Evolutionary conservation across 2,797 vertebrate genomes (phyloP), one percentile per base, ranked within the genome.

Genomic region (Apogon talboti): DNA sequence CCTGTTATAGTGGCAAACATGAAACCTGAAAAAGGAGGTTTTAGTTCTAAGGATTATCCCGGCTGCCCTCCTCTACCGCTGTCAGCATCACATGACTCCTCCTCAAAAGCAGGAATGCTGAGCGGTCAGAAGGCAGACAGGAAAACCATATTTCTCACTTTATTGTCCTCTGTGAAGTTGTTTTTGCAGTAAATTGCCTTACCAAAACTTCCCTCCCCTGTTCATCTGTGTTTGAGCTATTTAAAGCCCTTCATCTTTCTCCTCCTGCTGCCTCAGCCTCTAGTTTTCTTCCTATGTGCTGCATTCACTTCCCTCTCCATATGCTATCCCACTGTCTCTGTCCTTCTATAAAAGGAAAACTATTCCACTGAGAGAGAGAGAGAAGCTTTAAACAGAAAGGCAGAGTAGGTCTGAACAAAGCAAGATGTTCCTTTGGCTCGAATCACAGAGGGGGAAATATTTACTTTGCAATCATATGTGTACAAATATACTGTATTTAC

Each of bases 341-440:
- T 83, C 82, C 78, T 71, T 74, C 91, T 91, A 91, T 92, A 91
- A 89, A 92, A 92, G 90, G 89, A 87, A 89, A 92, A 77, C 63
- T 91, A 91, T 91, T 81, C 81, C 65, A 83, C 48, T 58, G 1
- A 76, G 72, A 82, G 24, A 28, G 24, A 28, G 61, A 41, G 62
- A 55, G 13, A 50, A 57, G 58, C 60, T 75, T 44, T 35, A 46
- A 60, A 50, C 40, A 74, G 64, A 21, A 42, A 52, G 52, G 14
- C 51, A 69, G 53, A 50, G 45, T 13, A 46, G 15, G 47, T 42
- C 50, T 67, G 62, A 58, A 59, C 3, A 13, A 19, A 14, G 37
- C 38, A 49, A 64, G 45, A 77, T 46, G 46, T 50, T 69, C 57
- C 77, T 69, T 55, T 46, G 56, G 53, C 67, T 50, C 21, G 45